A percentile compares a stretch with the other conserved stretches of the same genome.
Evolutionary conservation across 2,113 vertebrate species (phyloP).

Genomic region (Periophthalmus modestus): DNA sequence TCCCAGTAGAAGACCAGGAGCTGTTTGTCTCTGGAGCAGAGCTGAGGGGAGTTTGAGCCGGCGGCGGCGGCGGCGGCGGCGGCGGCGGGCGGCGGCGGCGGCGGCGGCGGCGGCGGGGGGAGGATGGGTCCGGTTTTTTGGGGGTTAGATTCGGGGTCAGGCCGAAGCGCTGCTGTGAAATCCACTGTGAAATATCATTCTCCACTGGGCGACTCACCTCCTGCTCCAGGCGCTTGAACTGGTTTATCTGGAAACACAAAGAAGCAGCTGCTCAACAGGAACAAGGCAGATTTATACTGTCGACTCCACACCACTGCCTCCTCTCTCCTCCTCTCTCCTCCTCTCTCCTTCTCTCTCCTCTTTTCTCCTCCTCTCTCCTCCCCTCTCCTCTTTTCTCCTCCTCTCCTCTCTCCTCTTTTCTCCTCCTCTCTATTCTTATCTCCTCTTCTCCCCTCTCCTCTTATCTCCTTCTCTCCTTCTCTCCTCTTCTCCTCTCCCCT

Average conservation of each 20-base stretch:
- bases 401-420: too few relatives aligned
- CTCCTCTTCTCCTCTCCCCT: too few relatives aligned
- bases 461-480: too few relatives aligned
- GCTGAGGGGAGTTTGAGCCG: constrained; percentile 1
- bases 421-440: too few relatives aligned
- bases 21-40: constrained; percentile 82
- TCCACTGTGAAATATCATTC: constrained; percentile 93
- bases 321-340: too few relatives aligned
- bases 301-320: too few relatives aligned
- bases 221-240: constrained; percentile 92
- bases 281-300: too few relatives aligned
- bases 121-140: constrained; percentile 29
- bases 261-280: background rate
- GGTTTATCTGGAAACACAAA: constrained; percentile 82
- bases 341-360: too few relatives aligned
- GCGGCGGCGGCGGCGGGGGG: background rate
- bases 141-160: constrained; percentile 31
- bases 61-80: background rate
- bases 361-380: too few relatives aligned
- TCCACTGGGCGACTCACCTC: constrained; percentile 93
- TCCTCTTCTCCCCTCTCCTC: too few relatives aligned
- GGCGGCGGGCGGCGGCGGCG: background rate
- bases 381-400: too few relatives aligned
- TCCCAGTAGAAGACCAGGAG: constrained; percentile 90
- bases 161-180: constrained; percentile 73